Evolutionary conservation across 2,113 vertebrate species (phyloP), one percentile per base, ranked within the genome.

Genomic region (Chionodraco myersi): DNA sequence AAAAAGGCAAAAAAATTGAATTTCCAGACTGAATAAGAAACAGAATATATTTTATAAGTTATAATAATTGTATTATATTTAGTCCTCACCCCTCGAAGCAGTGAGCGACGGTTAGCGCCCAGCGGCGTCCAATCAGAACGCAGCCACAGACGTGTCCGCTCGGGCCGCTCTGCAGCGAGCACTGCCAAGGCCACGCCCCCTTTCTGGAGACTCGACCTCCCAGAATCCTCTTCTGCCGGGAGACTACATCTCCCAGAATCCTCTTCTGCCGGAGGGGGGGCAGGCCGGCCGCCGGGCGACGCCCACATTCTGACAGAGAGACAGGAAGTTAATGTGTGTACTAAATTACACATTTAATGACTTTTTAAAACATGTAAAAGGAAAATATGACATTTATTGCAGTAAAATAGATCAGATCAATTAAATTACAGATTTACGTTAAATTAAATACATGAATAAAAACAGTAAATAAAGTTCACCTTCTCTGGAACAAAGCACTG

Each of bases 181-280:
- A 98, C 73, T 99, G 98, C 98, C 98, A 99, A 0, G 98, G 98
- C 98, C 98, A 99, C 1, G 96, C 94, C 10, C 98, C 98, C 0
- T 93, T 95, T 0, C 98, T 95, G 7, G 98, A 97, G 0, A 97
- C 97, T 7, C 97, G 92, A 0, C 98, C 98, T 0, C 98, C 98
- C 0, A 99, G 96, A 41, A 41, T 41, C 36, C 36, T 41, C 36
- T 41, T 41, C 36, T 41, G 36, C 6, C 36, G 36, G 36, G 36
- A 41, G 36, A 41, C 36, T 41, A 41, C 36, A 41, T 7, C 36
- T 41, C 36, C 36, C 36, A 41, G 5, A 80, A 99, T 97, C 90
- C 98, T 94, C 90, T 97, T 99, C 92, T 78, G 96, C 95, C 98
- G 94, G 59, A 96, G 94, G 1, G 92, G 82, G 34, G 4, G 10